phyloP scores from a whole-genome alignment of 2,113 vertebrate genomes.

The Hemibagrus wyckioides region DNA sequence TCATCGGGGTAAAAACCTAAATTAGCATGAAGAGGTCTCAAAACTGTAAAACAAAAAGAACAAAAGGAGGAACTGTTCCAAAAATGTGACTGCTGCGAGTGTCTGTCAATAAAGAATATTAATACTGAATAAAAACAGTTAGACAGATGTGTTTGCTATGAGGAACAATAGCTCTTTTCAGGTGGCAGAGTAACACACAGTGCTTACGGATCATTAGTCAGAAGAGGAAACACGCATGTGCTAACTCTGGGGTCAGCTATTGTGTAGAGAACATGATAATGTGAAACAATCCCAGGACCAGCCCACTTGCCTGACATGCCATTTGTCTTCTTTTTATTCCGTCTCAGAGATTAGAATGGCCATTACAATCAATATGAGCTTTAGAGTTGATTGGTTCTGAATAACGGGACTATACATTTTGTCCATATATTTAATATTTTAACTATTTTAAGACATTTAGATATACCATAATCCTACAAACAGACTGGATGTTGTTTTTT shows the following conservation, averaged over 20 bases:
- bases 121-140: conserved; percentile 20
- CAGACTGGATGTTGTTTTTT: neutral
- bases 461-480: neutral
- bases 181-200: neutral
- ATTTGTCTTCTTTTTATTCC: conserved; percentile 16
- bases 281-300: conserved; percentile 1
- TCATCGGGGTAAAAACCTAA: neutral
- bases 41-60: neutral
- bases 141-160: conserved; percentile 25
- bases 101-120: conserved; percentile 33
- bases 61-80: conserved; percentile 26
- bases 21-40: neutral
- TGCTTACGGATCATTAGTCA: conserved; percentile 1
- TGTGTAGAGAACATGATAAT: conserved; percentile 8
- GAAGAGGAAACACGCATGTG: conserved; percentile 3
- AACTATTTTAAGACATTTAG: neutral
- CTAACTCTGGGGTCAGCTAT: neutral
- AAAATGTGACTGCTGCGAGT: conserved; percentile 22
- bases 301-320: neutral
- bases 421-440: neutral
- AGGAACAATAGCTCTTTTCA: conserved; percentile 31
- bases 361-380: neutral
- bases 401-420: neutral
- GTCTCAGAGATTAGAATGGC: neutral
- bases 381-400: neutral